These are phyloP conservation scores for Noctilio leporinus DNA, from an alignment of 2,113 vertebrate species.

Conservation along the genomic window DNA sequence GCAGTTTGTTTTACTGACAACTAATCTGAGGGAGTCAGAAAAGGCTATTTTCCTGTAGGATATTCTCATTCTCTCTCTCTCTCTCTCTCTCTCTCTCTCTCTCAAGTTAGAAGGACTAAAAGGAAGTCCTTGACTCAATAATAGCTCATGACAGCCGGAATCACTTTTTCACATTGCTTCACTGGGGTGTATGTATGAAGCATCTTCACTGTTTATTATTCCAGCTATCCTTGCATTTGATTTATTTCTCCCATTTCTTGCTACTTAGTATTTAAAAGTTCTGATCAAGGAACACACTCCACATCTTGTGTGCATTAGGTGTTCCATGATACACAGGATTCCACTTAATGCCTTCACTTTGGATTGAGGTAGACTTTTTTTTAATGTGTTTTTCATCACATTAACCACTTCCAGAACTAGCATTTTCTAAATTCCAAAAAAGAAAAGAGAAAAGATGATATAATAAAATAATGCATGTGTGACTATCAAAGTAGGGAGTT, in stretches of 20 bases:
- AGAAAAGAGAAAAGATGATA: neutral
- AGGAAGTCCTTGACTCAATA: slow-evolving; percentile 55
- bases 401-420: slow-evolving; percentile 40
- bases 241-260: slow-evolving; percentile 66
- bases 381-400: neutral
- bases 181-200: slow-evolving; percentile 52
- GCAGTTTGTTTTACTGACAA: slow-evolving; percentile 72
- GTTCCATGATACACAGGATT: slow-evolving; percentile 40
- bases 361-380: neutral
- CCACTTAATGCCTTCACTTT: neutral
- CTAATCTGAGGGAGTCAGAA: slow-evolving; percentile 56
- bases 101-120: slow-evolving; percentile 58
- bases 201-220: slow-evolving; percentile 57
- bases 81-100: neutral
- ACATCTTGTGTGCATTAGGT: slow-evolving; percentile 58
- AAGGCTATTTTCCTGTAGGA: slow-evolving; percentile 40
- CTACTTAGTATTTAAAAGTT: slow-evolving; percentile 64
- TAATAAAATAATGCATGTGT: neutral
- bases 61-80: neutral
- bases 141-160: slow-evolving; percentile 51
- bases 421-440: slow-evolving; percentile 32
- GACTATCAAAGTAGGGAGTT: neutral
- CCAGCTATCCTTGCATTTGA: slow-evolving; percentile 41
- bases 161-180: slow-evolving; percentile 59
- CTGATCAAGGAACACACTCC: neutral